Percentiles rank a stretch among this genome's conserved stretches.
Conservation (phyloP, 2,888 invertebrate genomes). For the Chironomus tentans region DNA sequence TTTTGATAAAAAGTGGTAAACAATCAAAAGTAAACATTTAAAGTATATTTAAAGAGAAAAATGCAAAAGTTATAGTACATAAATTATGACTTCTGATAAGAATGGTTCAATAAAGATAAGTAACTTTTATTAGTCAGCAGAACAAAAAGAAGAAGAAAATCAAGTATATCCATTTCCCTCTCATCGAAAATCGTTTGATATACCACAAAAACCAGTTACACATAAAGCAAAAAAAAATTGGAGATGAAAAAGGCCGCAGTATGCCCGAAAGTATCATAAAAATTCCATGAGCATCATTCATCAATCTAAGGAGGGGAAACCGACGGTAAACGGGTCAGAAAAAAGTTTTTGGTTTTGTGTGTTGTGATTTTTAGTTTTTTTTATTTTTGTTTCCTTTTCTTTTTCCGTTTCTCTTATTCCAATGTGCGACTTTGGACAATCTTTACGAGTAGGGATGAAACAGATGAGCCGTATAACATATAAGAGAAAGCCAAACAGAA, state of each 20-base stretch:
- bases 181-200: conserved; percentile 9
- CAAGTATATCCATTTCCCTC: neutral
- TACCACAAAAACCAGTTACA: conserved; percentile 4
- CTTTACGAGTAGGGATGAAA: neutral
- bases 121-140: neutral
- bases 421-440: conserved; percentile 8
- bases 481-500: neutral
- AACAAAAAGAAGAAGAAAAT: neutral
- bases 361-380: conserved; percentile 22
- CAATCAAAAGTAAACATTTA: no score
- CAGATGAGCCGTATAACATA: conserved; percentile 17
- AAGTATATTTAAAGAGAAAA: no score
- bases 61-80: no score
- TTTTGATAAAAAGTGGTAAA: no score
- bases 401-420: neutral
- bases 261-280: conserved; percentile 24
- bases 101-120: neutral
- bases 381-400: neutral
- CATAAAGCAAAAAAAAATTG: neutral
- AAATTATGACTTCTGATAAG: no score
- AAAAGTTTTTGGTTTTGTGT: conserved; percentile 16
- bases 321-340: conserved; percentile 11
- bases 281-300: conserved; percentile 26
- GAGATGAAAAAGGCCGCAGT: neutral
- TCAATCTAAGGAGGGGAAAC: neutral